These are phyloP conservation scores for Microvelia longipes DNA, from an alignment of 1,140 invertebrate species.

Conservation along the genomic window DNA sequence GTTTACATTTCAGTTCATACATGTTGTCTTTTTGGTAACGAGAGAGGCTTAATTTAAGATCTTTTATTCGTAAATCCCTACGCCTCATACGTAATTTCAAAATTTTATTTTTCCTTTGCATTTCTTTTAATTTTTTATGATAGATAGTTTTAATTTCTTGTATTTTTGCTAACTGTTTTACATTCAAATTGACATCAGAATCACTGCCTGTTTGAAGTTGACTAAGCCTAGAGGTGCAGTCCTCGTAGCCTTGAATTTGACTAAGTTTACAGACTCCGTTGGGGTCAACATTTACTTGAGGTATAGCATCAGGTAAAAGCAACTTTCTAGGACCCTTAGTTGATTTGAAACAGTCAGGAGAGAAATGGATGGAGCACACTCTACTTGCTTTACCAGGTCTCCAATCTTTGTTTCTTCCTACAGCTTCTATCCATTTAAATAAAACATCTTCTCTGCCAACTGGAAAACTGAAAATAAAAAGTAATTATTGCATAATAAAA, in stretches of 20 bases:
- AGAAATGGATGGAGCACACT: neutral
- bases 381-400: neutral
- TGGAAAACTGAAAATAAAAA: slow-evolving; percentile 1
- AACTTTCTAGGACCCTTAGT: neutral
- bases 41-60: neutral
- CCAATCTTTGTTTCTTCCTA: neutral
- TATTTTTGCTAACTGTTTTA: neutral
- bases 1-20: neutral
- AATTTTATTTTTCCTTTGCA: neutral
- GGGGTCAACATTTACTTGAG: neutral
- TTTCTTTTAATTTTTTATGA: neutral
- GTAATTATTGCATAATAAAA: neutral
- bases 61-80: neutral
- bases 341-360: neutral
- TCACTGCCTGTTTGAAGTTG: neutral
- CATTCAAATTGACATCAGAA: neutral
- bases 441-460: neutral
- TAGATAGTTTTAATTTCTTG: neutral
- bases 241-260: neutral
- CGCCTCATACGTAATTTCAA: neutral
- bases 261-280: neutral
- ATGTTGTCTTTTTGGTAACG: neutral
- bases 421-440: neutral
- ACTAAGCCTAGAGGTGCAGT: neutral
- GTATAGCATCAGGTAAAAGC: neutral